A percentile compares a stretch with the other conserved stretches of the same genome.
Evolutionary conservation across 1,140 invertebrate genomes (phyloP).

Genomic region (Zaprionus lachaisei): DNA sequence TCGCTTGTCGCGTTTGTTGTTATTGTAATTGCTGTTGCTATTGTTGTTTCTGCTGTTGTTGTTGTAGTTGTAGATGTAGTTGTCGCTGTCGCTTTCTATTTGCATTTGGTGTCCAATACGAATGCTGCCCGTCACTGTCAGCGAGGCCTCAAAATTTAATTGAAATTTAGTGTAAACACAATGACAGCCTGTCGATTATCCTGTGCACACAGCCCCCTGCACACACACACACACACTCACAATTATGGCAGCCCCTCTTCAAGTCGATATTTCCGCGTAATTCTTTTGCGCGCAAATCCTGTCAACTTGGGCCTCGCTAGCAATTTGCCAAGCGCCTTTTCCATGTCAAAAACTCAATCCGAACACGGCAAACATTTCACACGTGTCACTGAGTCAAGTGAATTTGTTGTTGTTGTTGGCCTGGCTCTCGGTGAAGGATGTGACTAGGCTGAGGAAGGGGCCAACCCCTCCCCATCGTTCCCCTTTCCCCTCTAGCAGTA

Average conservation of each 20-base stretch:
- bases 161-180: constrained; percentile 82
- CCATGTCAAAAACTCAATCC: constrained; percentile 67
- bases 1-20: constrained; percentile 9
- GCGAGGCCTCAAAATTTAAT: constrained; percentile 75
- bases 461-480: too few species aligned
- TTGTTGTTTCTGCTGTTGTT: constrained; percentile 7
- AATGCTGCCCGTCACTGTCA: constrained; percentile 64
- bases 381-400: constrained; percentile 75
- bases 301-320: constrained; percentile 68
- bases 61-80: constrained; percentile 1
- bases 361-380: constrained; percentile 68
- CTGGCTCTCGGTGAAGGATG: background rate
- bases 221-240: background rate
- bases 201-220: constrained; percentile 27
- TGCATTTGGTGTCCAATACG: constrained; percentile 37
- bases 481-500: background rate
- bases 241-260: background rate
- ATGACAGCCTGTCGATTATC: constrained; percentile 79
- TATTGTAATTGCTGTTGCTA: constrained; percentile 22
- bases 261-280: constrained; percentile 60
- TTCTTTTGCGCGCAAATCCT: constrained; percentile 73
- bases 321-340: constrained; percentile 71
- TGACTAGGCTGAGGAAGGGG: background rate
- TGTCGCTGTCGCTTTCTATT: constrained; percentile 25
- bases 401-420: constrained; percentile 71